phyloP scores from a whole-genome alignment of 2,888 invertebrate genomes.

The Archips xylosteana region DNA sequence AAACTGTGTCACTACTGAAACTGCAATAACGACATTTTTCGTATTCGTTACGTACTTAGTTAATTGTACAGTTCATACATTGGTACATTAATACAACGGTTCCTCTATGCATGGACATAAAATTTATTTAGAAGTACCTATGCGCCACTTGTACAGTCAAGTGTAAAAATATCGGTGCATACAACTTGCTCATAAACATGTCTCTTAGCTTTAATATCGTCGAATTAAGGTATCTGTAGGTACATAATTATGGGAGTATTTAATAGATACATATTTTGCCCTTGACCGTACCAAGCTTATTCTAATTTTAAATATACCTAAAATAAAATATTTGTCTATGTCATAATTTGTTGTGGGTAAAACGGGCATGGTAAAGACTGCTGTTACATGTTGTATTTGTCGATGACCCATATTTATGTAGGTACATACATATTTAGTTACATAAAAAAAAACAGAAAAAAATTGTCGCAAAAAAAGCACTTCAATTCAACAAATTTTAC shows the following conservation, averaged over 20 bases:
- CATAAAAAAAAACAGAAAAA: background rate
- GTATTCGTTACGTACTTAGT: background rate
- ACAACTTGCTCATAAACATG: too few species aligned
- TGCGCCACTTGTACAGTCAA: too few species aligned
- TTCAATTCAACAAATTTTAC: background rate
- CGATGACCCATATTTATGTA: slow-evolving; percentile 5
- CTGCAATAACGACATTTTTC: background rate
- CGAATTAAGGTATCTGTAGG: too few species aligned
- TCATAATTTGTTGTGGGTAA: slow-evolving; percentile 11
- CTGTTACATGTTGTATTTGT: slow-evolving; percentile 2
- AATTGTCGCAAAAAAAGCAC: background rate
- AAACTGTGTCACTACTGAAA: slow-evolving; percentile 24
- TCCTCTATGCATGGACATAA: too few species aligned
- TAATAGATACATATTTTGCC: background rate
- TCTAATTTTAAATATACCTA: background rate
- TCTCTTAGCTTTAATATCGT: too few species aligned
- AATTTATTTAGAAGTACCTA: too few species aligned
- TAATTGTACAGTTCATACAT: background rate
- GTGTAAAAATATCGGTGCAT: too few species aligned
- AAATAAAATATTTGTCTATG: slow-evolving; percentile 6
- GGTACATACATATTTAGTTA: too few species aligned
- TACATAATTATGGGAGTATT: too few species aligned
- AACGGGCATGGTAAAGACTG: background rate
- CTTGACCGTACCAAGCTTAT: too few species aligned
- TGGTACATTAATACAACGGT: background rate